A percentile compares a stretch with the other conserved stretches of the same genome.
phyloP scores from a whole-genome alignment of 2,888 invertebrate genomes.

The Heliconius cydno region DNA sequence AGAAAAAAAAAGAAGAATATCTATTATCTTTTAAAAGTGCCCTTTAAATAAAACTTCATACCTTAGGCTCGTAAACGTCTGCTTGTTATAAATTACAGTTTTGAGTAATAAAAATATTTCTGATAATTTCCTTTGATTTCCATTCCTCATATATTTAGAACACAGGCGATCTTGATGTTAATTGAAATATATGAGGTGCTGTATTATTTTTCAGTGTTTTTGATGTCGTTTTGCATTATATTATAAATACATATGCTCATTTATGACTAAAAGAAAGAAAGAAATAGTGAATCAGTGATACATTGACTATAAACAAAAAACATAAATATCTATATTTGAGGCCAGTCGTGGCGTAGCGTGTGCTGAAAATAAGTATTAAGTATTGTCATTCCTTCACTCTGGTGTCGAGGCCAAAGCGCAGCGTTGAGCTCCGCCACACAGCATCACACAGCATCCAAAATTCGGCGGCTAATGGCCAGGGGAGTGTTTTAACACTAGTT shows the following conservation, averaged over 20 bases:
- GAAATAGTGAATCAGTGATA: background rate
- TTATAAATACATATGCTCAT: background rate
- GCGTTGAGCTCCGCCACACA: no score
- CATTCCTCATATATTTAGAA: conserved; percentile 38
- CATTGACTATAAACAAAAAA: background rate
- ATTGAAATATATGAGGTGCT: conserved; percentile 38
- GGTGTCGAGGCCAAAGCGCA: no score
- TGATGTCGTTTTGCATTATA: conserved; percentile 18
- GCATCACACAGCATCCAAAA: no score
- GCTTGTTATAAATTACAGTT: conserved; percentile 63
- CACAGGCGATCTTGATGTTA: conserved; percentile 38
- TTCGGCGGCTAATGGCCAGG: no score
- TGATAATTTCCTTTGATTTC: conserved; percentile 50
- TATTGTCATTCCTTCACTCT: no score
- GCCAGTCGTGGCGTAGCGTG: no score
- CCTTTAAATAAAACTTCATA: conserved; percentile 48
- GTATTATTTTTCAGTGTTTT: conserved; percentile 25
- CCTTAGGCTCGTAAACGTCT: conserved; percentile 63
- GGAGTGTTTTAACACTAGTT: no score
- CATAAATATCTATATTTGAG: background rate
- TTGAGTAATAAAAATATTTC: conserved; percentile 55
- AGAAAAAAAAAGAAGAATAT: background rate
- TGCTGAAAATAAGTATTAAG: no score
- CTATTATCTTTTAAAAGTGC: conserved; percentile 64
- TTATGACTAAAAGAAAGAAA: background rate